Evolutionary conservation across 2,113 vertebrate species (phyloP).

Genomic region (Scomber japonicus): DNA sequence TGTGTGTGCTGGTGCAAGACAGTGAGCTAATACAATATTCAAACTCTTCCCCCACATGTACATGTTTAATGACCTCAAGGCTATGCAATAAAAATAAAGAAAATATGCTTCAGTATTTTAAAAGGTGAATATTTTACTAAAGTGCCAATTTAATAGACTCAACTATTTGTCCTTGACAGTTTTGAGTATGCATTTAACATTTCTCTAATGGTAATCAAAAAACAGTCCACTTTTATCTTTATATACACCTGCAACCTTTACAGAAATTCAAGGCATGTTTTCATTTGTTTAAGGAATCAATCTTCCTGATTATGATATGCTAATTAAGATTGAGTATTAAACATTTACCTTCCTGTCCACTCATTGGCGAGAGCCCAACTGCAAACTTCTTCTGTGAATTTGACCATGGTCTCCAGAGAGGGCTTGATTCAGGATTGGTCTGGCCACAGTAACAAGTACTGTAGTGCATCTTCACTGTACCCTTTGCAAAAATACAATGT

Average conservation of each 20-base stretch:
- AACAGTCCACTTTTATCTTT: conserved; percentile 12
- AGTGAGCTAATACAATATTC: conserved; percentile 31
- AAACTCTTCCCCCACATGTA: conserved; percentile 15
- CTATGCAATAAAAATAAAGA: conserved; percentile 50
- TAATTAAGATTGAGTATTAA: conserved; percentile 29
- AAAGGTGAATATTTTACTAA: conserved; percentile 25
- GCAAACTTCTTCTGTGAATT: neutral
- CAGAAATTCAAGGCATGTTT: conserved; percentile 1
- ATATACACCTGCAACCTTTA: neutral
- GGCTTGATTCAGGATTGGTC: neutral
- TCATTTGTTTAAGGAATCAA: conserved; percentile 5
- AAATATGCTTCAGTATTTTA: conserved; percentile 3
- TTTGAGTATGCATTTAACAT: conserved; percentile 6
- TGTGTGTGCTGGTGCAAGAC: neutral
- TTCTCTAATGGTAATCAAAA: conserved; percentile 3
- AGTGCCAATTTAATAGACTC: conserved; percentile 23
- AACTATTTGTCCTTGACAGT: neutral
- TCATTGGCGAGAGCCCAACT: conserved; percentile 1
- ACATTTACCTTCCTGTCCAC: conserved; percentile 5
- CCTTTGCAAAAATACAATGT: neutral
- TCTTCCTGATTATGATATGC: conserved; percentile 30
- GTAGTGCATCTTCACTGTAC: neutral
- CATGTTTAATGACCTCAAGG: conserved; percentile 42
- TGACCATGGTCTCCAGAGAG: neutral
- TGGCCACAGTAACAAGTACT: neutral